Evolutionary conservation across 2,797 vertebrate species (phyloP).

Genomic region (Hipposideros larvatus): DNA sequence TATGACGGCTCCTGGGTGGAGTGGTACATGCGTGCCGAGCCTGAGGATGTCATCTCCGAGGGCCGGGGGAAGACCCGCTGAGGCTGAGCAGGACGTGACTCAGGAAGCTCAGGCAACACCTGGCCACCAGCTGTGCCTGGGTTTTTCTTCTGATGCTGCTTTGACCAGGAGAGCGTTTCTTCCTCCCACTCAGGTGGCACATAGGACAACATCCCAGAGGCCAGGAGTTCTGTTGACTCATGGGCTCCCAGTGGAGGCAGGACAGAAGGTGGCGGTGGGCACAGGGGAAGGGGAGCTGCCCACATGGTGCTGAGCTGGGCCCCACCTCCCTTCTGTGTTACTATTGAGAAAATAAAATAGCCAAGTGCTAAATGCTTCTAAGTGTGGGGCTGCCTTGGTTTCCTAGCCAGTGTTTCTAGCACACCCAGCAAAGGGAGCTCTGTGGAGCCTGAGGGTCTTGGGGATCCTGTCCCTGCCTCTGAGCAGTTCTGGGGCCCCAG

Average conservation of each 20-base stretch:
- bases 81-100: background rate
- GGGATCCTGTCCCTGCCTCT: background rate
- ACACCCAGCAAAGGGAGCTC: background rate
- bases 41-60: conserved; percentile 93
- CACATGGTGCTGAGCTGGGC: background rate
- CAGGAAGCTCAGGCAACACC: fast-evolving
- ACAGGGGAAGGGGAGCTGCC: background rate
- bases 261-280: background rate
- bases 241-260: background rate
- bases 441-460: background rate
- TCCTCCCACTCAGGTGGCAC: background rate
- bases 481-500: background rate
- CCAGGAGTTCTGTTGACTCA: background rate
- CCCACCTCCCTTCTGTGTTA: background rate
- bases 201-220: background rate
- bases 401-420: background rate
- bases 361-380: background rate
- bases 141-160: background rate
- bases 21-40: conserved; percentile 94
- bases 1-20: conserved; percentile 97
- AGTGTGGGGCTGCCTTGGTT: background rate
- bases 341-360: conserved; percentile 70
- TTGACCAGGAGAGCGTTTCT: background rate
- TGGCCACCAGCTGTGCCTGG: background rate
- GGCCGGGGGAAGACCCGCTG: conserved; percentile 88